These are phyloP conservation scores for Pachyseris speciosa DNA, from an alignment of 64 coral and sea anemone genomes.

Conservation along the genomic window DNA sequence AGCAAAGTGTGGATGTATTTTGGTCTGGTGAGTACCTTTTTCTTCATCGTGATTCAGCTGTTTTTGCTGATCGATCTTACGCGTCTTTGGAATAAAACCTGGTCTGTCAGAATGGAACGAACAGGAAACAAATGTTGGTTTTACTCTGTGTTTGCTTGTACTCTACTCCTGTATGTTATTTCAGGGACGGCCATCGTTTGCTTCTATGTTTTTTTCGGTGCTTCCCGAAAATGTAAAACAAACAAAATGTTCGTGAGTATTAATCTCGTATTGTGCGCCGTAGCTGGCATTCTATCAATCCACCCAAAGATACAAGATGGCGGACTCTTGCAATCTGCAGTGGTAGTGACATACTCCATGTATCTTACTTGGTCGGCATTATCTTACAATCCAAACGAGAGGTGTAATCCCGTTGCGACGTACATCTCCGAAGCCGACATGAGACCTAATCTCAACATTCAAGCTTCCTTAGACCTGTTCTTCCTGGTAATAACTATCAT, in stretches of 20 bases:
- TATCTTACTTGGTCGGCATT: constrained; percentile 89
- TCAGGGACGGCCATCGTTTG: constrained; percentile 59
- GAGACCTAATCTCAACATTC: constrained; percentile 90
- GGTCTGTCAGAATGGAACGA: constrained; percentile 51
- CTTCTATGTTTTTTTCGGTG: constrained; percentile 86
- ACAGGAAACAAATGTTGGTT: constrained; percentile 78
- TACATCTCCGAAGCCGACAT: constrained; percentile 94
- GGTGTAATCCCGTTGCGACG: constrained; percentile 85
- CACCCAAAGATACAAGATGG: constrained; percentile 86
- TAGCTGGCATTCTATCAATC: constrained; percentile 79
- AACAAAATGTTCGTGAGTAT: constrained; percentile 95
- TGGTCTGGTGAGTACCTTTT: constrained; percentile 79
- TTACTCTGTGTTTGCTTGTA: constrained; percentile 42
- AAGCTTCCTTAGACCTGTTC: constrained; percentile 85
- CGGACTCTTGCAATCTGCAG: constrained; percentile 77
- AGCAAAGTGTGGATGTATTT: constrained; percentile 91
- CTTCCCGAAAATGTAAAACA: constrained; percentile 66
- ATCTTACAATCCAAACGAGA: constrained; percentile 95
- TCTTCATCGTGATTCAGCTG: constrained; percentile 89
- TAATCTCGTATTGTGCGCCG: constrained; percentile 80
- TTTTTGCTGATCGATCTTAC: constrained; percentile 81
- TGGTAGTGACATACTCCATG: constrained; percentile 67
- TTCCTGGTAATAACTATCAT: constrained; percentile 65
- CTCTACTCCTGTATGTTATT: constrained; percentile 60
- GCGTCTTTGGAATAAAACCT: constrained; percentile 45